These are phyloP conservation scores for Synanthedon myopaeformis DNA, from an alignment of 2,888 invertebrate genomes.

Conservation along the genomic window DNA sequence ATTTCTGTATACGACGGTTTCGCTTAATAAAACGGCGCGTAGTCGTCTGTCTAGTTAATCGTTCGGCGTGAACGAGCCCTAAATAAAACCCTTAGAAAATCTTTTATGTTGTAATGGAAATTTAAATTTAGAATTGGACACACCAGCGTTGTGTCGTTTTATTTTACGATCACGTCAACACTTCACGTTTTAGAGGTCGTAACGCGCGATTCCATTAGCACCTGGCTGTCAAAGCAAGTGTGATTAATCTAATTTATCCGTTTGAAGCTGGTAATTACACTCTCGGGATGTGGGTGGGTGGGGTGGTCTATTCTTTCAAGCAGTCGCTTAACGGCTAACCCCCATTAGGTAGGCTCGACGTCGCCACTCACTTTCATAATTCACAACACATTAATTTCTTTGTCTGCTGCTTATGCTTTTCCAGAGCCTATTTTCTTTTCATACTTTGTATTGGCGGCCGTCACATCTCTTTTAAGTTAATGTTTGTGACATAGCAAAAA, in stretches of 20 bases:
- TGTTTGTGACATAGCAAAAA: too few species aligned
- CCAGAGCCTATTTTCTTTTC: constrained; percentile 3
- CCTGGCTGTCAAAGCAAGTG: constrained; percentile 46
- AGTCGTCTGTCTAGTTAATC: too few species aligned
- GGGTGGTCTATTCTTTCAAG: constrained; percentile 24
- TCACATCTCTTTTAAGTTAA: too few species aligned
- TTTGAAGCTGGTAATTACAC: constrained; percentile 45
- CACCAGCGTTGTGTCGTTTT: not conserved
- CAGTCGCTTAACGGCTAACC: constrained; percentile 17
- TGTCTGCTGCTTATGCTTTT: constrained; percentile 18
- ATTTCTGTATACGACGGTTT: too few species aligned
- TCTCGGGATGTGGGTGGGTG: constrained; percentile 23
- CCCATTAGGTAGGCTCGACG: constrained; percentile 12
- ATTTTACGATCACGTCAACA: constrained; percentile 18
- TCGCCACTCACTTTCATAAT: constrained; percentile 33
- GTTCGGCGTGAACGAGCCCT: too few species aligned
- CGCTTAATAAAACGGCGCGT: too few species aligned
- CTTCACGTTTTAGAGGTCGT: constrained; percentile 33
- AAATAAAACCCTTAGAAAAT: too few species aligned
- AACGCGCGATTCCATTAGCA: constrained; percentile 48
- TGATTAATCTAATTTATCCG: constrained; percentile 59
- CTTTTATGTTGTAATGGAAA: too few species aligned
- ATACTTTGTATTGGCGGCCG: not conserved
- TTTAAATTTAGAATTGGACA: too few species aligned
- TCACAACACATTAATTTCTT: constrained; percentile 25